A percentile compares a stretch with the other conserved stretches of the same genome.
phyloP scores from a whole-genome alignment of 2,888 invertebrate species.

The Aproaerema taeniolella region DNA sequence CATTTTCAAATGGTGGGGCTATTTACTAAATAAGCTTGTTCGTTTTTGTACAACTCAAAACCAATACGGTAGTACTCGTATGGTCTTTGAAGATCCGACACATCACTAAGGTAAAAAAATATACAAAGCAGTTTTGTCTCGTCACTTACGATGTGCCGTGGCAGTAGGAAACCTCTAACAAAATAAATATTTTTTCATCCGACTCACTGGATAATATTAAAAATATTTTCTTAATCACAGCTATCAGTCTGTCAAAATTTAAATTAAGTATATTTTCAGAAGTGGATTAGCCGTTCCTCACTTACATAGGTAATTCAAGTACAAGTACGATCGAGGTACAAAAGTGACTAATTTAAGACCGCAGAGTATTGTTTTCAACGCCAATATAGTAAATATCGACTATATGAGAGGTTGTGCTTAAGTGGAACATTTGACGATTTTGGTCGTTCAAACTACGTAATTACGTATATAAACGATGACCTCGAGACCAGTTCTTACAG shows the following conservation, averaged over 20 bases:
- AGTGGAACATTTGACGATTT: constrained; percentile 51
- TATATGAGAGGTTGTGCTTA: constrained; percentile 51
- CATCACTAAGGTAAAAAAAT: constrained; percentile 54
- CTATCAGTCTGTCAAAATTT: constrained; percentile 78
- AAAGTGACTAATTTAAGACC: constrained; percentile 73
- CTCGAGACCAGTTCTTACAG: constrained; percentile 61
- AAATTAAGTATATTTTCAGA: constrained; percentile 78
- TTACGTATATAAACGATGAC: constrained; percentile 57
- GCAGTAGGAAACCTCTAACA: constrained; percentile 72
- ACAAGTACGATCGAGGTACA: constrained; percentile 70
- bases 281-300: constrained; percentile 70
- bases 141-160: constrained; percentile 57
- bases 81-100: constrained; percentile 38
- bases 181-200: constrained; percentile 75
- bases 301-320: constrained; percentile 70
- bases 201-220: constrained; percentile 77
- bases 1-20: constrained; percentile 51
- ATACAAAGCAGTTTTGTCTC: constrained; percentile 61
- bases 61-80: constrained; percentile 36
- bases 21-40: constrained; percentile 53
- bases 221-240: constrained; percentile 78
- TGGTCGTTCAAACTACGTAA: constrained; percentile 59
- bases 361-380: constrained; percentile 67
- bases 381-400: constrained; percentile 53
- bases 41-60: constrained; percentile 50